Evolutionary conservation across 2,888 invertebrate genomes (phyloP), one percentile per base, ranked within the genome.

Genomic region (Amiota minor): DNA sequence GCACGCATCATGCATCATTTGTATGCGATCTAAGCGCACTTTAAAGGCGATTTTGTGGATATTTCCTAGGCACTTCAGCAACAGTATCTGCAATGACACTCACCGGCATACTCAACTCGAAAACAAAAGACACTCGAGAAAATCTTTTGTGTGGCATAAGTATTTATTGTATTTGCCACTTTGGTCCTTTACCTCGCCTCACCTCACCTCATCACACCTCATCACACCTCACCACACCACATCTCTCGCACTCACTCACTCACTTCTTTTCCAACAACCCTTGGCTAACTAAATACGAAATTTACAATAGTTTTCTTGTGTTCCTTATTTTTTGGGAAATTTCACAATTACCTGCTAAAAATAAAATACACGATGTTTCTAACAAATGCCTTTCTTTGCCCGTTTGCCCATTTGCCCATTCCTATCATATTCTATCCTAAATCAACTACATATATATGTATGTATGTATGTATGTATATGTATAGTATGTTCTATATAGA

Each of bases 21-120:
- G 85, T 84, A 84, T 79, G 81, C 83, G 81, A 84, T 84, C 83
- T 83, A 83, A 83, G 83, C 84, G 81, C 82, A 81, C 84, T 83
- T 84, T 83, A 83, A 83, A 84, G 83, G 84, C 83, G 81, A 81
- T 83, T 83, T 83, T 83, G 83, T 81, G 83, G 83, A 83, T 83
- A 35, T 84, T 83, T 68, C 23, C 35, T 23, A 59, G 59, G 20
- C 59, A 59, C 53, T 50, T n/a, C 53, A n/a, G 12, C 53, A 59
- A 20, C 59, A 20, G 18, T 14, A n/a, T 50, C 53, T n/a, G 53
- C 53, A 50, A n/a, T 20, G 49, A 69, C 55, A 69, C 55, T 55
- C 46, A 56, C 69, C 55, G 35, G 35, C 35, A 35, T 35, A 35
- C 35, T 69, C 69, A 69, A 45, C 55, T 20, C 20, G 16, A 20